Conservation (phyloP, 2,888 invertebrate species). For the Mellilla xanthometata region DNA sequence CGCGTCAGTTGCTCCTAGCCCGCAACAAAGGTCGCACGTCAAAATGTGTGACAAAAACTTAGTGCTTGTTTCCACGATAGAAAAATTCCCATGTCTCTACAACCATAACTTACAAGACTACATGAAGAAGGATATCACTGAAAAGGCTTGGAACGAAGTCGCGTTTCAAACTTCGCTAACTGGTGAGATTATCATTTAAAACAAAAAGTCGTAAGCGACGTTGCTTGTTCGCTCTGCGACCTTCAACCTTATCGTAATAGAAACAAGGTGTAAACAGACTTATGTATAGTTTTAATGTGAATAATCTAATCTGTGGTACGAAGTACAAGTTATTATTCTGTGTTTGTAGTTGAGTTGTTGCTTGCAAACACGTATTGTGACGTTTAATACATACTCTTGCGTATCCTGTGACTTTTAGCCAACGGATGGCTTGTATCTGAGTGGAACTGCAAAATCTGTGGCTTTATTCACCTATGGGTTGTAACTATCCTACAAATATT, state of each 20-base stretch:
- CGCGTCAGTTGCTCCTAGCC: slow-evolving; percentile 27
- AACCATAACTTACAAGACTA: slow-evolving; percentile 43
- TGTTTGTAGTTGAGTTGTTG: too few species aligned
- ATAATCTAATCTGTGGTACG: slow-evolving; percentile 3
- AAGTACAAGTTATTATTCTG: too few species aligned
- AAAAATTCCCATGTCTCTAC: slow-evolving; percentile 45
- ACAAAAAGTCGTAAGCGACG: slow-evolving; percentile 1
- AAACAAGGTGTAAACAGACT: neutral
- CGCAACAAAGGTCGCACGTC: too few species aligned
- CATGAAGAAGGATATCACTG: slow-evolving; percentile 44
- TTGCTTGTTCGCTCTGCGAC: neutral
- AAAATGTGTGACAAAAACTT: slow-evolving; percentile 45
- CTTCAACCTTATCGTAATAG: neutral
- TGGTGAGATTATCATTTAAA: slow-evolving; percentile 32
- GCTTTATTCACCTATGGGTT: too few species aligned
- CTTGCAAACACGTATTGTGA: slow-evolving; percentile 9
- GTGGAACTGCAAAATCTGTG: too few species aligned
- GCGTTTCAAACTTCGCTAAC: slow-evolving; percentile 37
- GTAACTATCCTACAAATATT: too few species aligned
- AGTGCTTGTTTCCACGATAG: slow-evolving; percentile 41
- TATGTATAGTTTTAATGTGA: neutral
- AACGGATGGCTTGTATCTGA: too few species aligned
- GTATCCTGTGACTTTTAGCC: neutral
- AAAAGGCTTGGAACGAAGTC: slow-evolving; percentile 48
- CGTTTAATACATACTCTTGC: neutral